phyloP scores from a whole-genome alignment of 2,113 vertebrate genomes.

The Eidolon helvum region DNA sequence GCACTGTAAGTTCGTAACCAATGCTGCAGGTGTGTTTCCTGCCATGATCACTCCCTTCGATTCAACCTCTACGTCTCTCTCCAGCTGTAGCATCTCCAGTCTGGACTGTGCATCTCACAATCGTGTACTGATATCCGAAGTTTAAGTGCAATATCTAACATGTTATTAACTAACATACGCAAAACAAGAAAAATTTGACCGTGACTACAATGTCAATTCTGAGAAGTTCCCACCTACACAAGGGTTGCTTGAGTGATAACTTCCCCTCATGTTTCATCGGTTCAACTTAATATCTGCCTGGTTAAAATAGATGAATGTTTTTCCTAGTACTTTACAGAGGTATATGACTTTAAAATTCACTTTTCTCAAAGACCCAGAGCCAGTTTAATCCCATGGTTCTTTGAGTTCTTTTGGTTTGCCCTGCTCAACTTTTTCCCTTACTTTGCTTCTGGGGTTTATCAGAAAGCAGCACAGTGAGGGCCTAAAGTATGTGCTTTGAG shows the following conservation, averaged over 20 bases:
- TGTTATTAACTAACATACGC: background rate
- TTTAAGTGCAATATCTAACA: background rate
- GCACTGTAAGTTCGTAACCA: background rate
- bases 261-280: background rate
- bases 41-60: background rate
- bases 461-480: background rate
- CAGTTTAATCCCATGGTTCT: background rate
- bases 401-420: background rate
- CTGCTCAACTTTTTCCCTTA: background rate
- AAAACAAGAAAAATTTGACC: background rate
- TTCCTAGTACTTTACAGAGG: background rate
- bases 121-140: background rate
- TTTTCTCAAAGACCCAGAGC: background rate
- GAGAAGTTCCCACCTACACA: background rate
- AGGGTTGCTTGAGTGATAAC: background rate
- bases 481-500: background rate
- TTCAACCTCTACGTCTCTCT: background rate
- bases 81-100: background rate
- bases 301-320: background rate
- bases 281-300: background rate
- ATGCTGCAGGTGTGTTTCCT: accelerated
- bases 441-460: background rate
- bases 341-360: background rate
- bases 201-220: background rate
- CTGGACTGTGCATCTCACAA: background rate